These are phyloP conservation scores for Alca torda DNA, from an alignment of 2,797 vertebrate genomes.

Conservation along the genomic window DNA sequence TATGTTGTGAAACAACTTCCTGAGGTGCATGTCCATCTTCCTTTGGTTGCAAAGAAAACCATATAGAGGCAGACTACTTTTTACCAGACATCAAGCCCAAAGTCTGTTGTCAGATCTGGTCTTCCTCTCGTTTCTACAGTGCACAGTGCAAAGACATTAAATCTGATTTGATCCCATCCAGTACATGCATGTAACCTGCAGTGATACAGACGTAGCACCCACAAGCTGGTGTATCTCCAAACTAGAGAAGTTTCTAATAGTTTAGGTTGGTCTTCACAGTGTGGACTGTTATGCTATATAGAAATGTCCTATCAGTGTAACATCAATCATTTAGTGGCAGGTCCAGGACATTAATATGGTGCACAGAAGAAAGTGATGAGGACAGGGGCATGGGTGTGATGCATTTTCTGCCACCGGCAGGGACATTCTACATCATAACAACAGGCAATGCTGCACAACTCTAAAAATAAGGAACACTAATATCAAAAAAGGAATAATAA, in stretches of 20 bases:
- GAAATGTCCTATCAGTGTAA: not conserved
- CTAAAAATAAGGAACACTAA: not conserved
- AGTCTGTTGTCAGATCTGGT: not conserved
- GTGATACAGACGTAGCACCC: not conserved
- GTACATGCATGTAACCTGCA: not conserved
- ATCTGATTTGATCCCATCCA: not conserved
- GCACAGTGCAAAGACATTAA: not conserved
- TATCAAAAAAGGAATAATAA: not conserved
- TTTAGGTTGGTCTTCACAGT: not conserved
- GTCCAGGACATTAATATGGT: not conserved
- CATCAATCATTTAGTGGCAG: not conserved
- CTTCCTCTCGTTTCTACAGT: not conserved
- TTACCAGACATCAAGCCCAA: not conserved
- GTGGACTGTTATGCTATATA: not conserved
- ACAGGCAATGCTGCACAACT: not conserved
- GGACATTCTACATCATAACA: not conserved
- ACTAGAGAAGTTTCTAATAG: not conserved
- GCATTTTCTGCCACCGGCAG: not conserved
- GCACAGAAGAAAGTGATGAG: not conserved
- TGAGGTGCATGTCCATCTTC: not conserved
- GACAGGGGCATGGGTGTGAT: not conserved
- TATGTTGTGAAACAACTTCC: not conserved
- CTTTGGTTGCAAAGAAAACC: not conserved
- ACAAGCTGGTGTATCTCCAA: not conserved
- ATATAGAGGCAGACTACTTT: not conserved